Evolutionary conservation across 1,140 invertebrate genomes (phyloP), one percentile per base, ranked within the genome.

Genomic region (Magallana angulata): DNA sequence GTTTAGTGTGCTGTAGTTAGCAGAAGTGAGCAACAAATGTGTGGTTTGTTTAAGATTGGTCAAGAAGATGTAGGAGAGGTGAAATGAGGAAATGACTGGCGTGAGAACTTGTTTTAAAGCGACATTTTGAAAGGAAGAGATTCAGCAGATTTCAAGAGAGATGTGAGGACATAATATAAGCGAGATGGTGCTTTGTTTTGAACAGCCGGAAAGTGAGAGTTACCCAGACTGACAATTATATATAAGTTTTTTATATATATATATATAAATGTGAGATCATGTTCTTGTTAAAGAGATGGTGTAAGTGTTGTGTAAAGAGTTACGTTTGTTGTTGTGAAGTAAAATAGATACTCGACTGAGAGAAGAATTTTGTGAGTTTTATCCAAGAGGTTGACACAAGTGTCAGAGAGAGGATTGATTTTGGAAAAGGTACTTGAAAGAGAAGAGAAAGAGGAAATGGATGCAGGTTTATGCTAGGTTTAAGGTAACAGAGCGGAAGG

Each of bases 251-350:
- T 24, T 24, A 24, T 36, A 8, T 30, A 36, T 24, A 36, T 24
- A 24, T 48, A 48, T 18, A 36, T 76, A 12, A 76, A 30, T 48
- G 36, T 48, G 36, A 48, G 36, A 48, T 48, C 36, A 48, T 48
- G 36, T 48, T 48, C 36, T 76, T 76, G 68, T 64, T 64, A 24
- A 30, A 30, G 68, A 76, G 68, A 36, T 30, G 24, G 68, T 12
- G 68, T 76, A 76, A 76, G 68, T 76, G 68, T 76, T 62, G 14
- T 62, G 12, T 24, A 71, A 71, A 71, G 64, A 24, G 64, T 71
- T 30, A 30, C 9, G 12, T 48, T 48, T 48, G 36, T 76, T 76
- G 68, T 76, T 76, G 68, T 76, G 8, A 36, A 30, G 36, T 76
- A 68, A 76, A 76, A 76, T 24, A 12, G 24, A 76, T 48, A 48